A percentile compares a stretch with the other conserved stretches of the same genome.
Conservation (phyloP, 2,797 vertebrate genomes). For the Uromys caudimaculatus region DNA sequence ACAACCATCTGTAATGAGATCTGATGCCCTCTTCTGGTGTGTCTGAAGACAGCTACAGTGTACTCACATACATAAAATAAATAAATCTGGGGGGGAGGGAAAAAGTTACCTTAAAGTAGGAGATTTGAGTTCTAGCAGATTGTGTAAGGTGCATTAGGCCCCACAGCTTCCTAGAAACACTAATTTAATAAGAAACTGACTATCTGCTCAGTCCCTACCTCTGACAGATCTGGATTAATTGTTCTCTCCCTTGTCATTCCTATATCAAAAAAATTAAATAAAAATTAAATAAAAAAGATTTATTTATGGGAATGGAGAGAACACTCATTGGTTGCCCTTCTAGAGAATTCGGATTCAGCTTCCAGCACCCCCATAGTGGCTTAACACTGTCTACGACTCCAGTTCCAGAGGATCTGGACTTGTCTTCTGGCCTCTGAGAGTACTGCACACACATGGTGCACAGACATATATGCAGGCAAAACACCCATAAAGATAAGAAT, state of each 20-base stretch:
- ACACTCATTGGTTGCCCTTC: neutral
- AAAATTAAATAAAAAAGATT: neutral
- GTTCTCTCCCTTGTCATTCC: neutral
- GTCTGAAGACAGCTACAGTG: neutral
- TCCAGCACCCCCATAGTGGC: neutral
- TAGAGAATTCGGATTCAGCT: neutral
- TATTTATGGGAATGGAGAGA: neutral
- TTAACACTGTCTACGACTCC: neutral
- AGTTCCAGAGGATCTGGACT: neutral
- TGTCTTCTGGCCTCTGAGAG: neutral
- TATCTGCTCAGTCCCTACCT: neutral
- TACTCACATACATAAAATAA: neutral
- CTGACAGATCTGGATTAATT: neutral
- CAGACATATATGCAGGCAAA: neutral
- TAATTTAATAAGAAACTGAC: neutral
- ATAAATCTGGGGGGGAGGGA: too few species aligned
- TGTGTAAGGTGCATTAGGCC: neutral
- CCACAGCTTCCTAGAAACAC: neutral
- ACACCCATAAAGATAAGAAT: neutral
- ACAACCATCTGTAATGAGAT: neutral
- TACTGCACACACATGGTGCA: neutral
- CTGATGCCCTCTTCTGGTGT: neutral
- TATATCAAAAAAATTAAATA: neutral
- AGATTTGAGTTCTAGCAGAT: neutral
- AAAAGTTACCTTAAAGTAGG: neutral